phyloP scores from a whole-genome alignment of 2,797 vertebrate genomes.

The Limnodromus scolopaceus region DNA sequence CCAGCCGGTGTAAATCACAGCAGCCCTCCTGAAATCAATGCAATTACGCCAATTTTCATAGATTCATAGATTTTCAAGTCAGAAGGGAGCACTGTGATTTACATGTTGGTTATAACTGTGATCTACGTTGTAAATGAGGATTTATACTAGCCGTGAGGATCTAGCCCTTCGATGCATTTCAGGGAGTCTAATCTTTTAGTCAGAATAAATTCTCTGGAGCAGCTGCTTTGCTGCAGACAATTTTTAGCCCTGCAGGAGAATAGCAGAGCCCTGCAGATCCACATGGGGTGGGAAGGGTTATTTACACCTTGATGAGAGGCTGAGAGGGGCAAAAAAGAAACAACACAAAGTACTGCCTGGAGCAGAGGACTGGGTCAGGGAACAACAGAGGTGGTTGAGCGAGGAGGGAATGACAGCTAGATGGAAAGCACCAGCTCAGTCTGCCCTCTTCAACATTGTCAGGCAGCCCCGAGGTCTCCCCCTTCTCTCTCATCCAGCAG shows the following conservation, averaged over 20 bases:
- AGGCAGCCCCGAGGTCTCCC: not conserved
- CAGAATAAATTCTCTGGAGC: constrained; percentile 12
- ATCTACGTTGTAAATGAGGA: constrained; percentile 53
- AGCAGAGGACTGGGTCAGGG: not conserved
- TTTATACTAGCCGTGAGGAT: constrained; percentile 25
- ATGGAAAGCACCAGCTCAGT: not conserved
- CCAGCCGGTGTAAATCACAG: constrained; percentile 10
- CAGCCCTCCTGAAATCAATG: constrained; percentile 55
- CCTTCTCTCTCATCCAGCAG: not conserved
- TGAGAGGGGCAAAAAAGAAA: not conserved
- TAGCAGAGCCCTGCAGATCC: not conserved
- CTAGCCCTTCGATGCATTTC: not conserved
- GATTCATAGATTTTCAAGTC: constrained; percentile 59
- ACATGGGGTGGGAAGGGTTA: not conserved
- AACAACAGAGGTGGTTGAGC: not conserved
- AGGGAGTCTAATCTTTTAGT: constrained; percentile 8
- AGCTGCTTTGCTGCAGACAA: constrained; percentile 8
- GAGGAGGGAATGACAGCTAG: not conserved
- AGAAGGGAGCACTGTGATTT: constrained; percentile 60
- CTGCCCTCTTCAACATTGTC: not conserved
- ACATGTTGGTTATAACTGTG: constrained; percentile 46
- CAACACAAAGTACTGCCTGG: not conserved
- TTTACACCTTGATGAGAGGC: not conserved
- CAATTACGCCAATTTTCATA: constrained; percentile 65
- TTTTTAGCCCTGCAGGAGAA: constrained; percentile 6